Evolutionary conservation across 2,113 vertebrate genomes (phyloP).

Genomic region (Megaleporinus macrocephalus): DNA sequence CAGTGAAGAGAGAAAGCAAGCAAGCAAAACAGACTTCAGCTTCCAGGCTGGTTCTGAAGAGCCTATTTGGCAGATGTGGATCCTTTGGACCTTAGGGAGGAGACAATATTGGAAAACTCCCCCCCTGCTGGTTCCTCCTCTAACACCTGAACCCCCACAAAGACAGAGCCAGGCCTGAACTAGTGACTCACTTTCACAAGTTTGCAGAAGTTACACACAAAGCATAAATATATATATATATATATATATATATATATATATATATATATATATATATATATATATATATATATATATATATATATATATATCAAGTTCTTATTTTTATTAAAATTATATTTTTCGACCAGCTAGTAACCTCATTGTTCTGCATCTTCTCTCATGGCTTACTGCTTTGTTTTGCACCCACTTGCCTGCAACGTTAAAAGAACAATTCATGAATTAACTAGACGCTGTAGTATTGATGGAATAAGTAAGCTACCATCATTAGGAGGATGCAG

Average conservation of each 20-base stretch:
- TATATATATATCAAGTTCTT: too few relatives aligned
- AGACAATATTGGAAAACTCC: neutral
- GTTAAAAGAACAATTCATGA: neutral
- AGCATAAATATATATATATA: too few relatives aligned
- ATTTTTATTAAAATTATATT: too few relatives aligned
- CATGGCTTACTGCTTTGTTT: neutral
- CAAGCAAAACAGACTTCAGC: constrained; percentile 9
- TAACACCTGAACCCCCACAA: neutral
- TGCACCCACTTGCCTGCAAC: neutral
- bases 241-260: too few relatives aligned
- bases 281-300: too few relatives aligned
- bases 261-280: too few relatives aligned
- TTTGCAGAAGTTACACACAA: neutral
- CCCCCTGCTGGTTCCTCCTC: neutral
- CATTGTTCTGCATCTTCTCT: neutral
- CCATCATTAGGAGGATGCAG: neutral
- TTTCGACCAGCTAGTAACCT: neutral
- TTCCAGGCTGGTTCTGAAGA: neutral
- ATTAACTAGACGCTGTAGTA: neutral
- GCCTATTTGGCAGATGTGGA: constrained; percentile 7
- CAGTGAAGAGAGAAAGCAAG: constrained; percentile 14
- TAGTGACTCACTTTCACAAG: neutral
- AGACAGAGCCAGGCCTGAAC: neutral
- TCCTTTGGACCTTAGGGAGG: constrained; percentile 9
- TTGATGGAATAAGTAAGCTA: neutral